Base-by-base conservation (phyloP, 2,113 vertebrate genomes). In the Calyptomena viridis region DNA sequence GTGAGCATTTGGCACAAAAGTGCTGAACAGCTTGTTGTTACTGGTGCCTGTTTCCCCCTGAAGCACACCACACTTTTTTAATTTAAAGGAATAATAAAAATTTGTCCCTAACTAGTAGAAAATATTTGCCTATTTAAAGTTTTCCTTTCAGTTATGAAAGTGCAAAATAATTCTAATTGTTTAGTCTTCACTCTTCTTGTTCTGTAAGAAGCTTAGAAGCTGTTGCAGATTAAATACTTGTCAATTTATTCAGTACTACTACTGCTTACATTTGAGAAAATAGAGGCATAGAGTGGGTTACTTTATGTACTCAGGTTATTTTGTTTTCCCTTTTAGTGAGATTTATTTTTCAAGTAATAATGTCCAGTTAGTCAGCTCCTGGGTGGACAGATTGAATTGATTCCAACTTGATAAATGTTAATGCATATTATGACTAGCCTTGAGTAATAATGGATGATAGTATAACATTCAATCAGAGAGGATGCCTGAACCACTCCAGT, bases 11-110 rank as follows among this genome's bases (percentile, higher is more conserved):
- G 86, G 93, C 88, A 95, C 52, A 33, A 8, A 84, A 88, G 69
- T 35, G 85, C 53, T 68, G 81, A 94, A 77, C 94, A 95, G 84
- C 84, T 95, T 91, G 86, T 92, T 94, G 55, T 77, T 90, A n/a
- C 80, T 91, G 84, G 73, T 96, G 75, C 53, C 83, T 60, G 31
- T 21, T 95, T 84, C 52, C 66, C 90, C 87, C 72, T 21, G 68
- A 92, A 96, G 95, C 74, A 67, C 84, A 14, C 11, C 55, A 56
- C 28, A 59, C 66, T 94, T 92, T 60, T 63, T 72, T 46, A 58
- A 79, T 94, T 96, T 92, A 95, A 95, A 94, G 78, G 42, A 90
- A 73, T 79, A 94, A 50, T 46, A 84, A 20, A 77, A 83, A 84
- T 76, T 67, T 88, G 35, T 27, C 25, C 76, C 64, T 47, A 81